Evolutionary conservation across 2,797 vertebrate genomes (phyloP), one percentile per base, ranked within the genome.

Genomic region (Lutjanus argentimaculatus): DNA sequence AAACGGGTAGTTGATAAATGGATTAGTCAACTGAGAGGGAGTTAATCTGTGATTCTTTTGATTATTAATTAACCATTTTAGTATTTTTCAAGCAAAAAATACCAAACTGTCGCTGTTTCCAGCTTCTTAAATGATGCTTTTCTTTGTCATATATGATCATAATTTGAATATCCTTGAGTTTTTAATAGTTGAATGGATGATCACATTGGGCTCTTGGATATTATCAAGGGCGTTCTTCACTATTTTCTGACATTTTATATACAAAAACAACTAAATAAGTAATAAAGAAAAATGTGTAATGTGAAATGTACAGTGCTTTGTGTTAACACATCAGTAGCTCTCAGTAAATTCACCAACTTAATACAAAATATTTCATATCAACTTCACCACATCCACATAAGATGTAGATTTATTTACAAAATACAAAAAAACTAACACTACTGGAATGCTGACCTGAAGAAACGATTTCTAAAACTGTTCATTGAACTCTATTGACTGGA

Each of bases 381-480:
- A 2, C 19, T 52, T 66, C 61, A 59, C 30, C 21, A 76, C 69
- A 62, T 55, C 49, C 15, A 62, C 14, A 57, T 66, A 69, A 56
- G 45, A 66, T 76, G 51, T 57, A 21, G 4, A 49, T 73, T 14
- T 72, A 79, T 80, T 66, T 71, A 78, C 63, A 83, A 53, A 80
- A 69, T 66, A 67, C 42, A 77, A 79, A 83, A 53, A 59, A 53
- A 49, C 0, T 30, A 48, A 2, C 8, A 12, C 67, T 53, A 68
- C 56, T 56, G 45, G 59, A 76, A 58, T 25, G 63, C 17, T 68
- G 45, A 48, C 56, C 66, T 72, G 45, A 64, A 66, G 73, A 55
- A 66, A 0, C 0, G 1, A 21, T 5, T 42, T 30, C 43, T 56
- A 68, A 15, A 66, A 43, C 42, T 46, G 36, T 64, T 19, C 16